These are phyloP conservation scores for Xerus inauris DNA, from an alignment of 2,113 vertebrate genomes.

Conservation along the genomic window DNA sequence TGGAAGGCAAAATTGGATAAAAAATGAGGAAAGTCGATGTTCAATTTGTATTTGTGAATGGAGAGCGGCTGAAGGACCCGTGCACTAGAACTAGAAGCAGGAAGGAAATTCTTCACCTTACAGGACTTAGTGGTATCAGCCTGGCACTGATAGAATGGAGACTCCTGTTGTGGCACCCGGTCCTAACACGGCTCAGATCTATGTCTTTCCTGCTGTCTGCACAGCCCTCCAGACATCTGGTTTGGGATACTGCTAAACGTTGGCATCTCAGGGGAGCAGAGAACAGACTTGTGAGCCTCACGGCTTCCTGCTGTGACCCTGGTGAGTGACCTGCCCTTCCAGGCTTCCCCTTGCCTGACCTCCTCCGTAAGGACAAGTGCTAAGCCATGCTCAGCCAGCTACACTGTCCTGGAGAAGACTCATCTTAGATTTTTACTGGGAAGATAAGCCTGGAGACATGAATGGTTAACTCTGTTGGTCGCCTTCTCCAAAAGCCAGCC, in stretches of 20 bases:
- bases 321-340: not conserved
- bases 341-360: not conserved
- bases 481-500: not conserved
- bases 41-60: conserved; percentile 9
- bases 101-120: not conserved
- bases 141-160: not conserved
- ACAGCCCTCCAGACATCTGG: not conserved
- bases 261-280: not conserved
- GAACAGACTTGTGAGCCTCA: not conserved
- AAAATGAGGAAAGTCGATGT: conserved; percentile 37
- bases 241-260: not conserved
- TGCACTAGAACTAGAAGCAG: not conserved
- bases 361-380: not conserved
- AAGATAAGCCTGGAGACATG: not conserved
- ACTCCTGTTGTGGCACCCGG: not conserved
- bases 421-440: not conserved
- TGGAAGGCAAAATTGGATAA: conserved; percentile 61
- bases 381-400: not conserved
- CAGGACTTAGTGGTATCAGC: not conserved
- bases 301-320: not conserved
- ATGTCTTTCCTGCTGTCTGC: not conserved
- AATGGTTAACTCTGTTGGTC: not conserved
- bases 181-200: not conserved
- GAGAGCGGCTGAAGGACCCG: not conserved
- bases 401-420: not conserved